Evolutionary conservation across 2,113 vertebrate species (phyloP), one percentile per base, ranked within the genome.

Genomic region (Ifrita kowaldi): DNA sequence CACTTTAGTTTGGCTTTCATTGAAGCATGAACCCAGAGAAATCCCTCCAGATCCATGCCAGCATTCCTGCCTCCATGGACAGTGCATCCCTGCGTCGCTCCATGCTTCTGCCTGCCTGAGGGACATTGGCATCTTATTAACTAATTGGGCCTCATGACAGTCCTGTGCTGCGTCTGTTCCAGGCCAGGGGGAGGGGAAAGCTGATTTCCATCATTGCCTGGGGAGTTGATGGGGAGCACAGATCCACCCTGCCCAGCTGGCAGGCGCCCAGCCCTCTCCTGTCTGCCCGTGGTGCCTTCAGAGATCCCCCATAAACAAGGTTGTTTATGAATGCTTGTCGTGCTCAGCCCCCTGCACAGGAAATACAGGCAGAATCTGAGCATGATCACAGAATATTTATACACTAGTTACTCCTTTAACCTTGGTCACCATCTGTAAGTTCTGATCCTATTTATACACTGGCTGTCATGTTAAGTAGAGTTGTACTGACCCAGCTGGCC

Each of bases 81-180:
- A 75, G 28, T 0, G 0, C 50, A 68, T n/a, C 80, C 60, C 59
- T 46, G 42, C 1, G 5, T 63, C 1, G 0, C 27, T 77, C 64
- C 9, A 0, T 21, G n/a, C 57, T 47, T 37, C 71, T 91, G 30
- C 47, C 42, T 76, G 90, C 71, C 55, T 14, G 14, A 18, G 16
- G 74, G 50, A 53, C 5, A 33, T 28, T 1, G 9, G 19, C 41
- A 69, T 68, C 42, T 65, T 59, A 47, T 26, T 75, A 89, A 87
- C 20, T 41, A 50, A 70, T 37, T 3, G 3, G 39, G 65, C 24
- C 92, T 88, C 70, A 70, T 70, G 84, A 83, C 85, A 86, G 59
- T 35, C 82, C 56, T 83, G 53, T 82, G 87, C 70, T 76, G 17
- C 2, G 0, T 63, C 84, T 68, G 44, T 85, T 71, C 17, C 55